These are phyloP conservation scores for Adineta ricciae DNA, from an alignment of 2,888 invertebrate genomes.

Conservation along the genomic window DNA sequence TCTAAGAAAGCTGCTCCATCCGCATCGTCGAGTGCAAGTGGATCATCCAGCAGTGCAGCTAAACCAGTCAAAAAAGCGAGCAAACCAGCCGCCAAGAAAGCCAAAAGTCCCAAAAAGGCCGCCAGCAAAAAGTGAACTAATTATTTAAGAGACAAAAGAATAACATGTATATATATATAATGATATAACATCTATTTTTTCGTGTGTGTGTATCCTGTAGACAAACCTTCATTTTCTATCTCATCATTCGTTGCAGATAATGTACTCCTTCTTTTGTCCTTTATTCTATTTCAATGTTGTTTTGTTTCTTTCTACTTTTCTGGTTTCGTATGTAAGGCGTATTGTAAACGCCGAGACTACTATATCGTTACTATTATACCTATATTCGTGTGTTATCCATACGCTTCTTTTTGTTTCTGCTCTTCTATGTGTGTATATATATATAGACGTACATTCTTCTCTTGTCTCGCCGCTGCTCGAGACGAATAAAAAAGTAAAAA, in stretches of 20 bases:
- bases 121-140: not conserved
- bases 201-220: not conserved
- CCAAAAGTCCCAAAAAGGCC: conserved; percentile 23
- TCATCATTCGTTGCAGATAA: conserved; percentile 3
- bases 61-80: not conserved
- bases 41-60: not conserved
- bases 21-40: not conserved
- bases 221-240: not conserved
- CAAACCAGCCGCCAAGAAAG: not conserved
- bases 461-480: not conserved
- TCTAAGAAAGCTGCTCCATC: not conserved
- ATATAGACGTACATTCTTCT: conserved; percentile 5
- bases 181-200: not conserved
- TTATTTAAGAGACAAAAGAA: not conserved
- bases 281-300: not conserved
- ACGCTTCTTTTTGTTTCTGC: not conserved
- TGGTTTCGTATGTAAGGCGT: conserved; percentile 4
- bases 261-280: not conserved
- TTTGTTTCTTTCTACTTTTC: not conserved
- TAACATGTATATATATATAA: not conserved
- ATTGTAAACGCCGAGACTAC: not conserved
- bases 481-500: not conserved
- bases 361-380: not conserved
- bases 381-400: not conserved
- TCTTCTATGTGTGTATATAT: not conserved